Evolutionary conservation across 2,888 invertebrate genomes (phyloP), one percentile per base, ranked within the genome.

Genomic region (Pachycephus smyrnensis): DNA sequence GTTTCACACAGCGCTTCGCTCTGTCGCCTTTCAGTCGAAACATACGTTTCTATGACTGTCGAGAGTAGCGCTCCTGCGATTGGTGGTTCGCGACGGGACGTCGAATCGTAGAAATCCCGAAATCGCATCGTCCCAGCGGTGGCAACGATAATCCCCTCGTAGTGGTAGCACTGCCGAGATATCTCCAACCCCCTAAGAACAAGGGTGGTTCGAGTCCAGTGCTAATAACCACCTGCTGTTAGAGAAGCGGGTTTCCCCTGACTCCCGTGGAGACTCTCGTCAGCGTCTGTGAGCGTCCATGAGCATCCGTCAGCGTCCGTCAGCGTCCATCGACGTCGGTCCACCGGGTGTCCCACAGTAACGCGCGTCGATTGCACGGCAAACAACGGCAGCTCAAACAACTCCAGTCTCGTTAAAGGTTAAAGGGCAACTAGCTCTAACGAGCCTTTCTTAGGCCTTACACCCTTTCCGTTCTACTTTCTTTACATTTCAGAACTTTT

Each of bases 211-310:
- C 75, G 30, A 71, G 71, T 71, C 71, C 33, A 71, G 69, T 55
- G 75, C 81, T 85, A 84, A 86, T 86, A 80, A 81, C 83, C 82
- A 80, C 85, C 86, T 81, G 85, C 86, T 85, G 85, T 82, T 84
- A 82, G 74, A 79, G 69, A 73, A 79, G 73, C 77, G 73, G 80
- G 71, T 81, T 83, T 80, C 82, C 75, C 30, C 80, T 55, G 80
- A 75, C 80, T 84, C 79, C 79, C 79, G 79, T 71, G 73, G 80
- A 74, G 83, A 81, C 68, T 74, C 77, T 55, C 73, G 4, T 40
- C 0, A 40, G 15, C 37, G 12, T 37, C 37, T 11, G 3, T 37
- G 3, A 36, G 36, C 37, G 12, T 37, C 37, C 12, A 3, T 37
- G 11, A 36, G 36, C 36, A 12, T 12, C 37, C 37, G 37, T 37